Evolutionary conservation across 2,797 vertebrate genomes (phyloP).

Genomic region (Pseudocheirus occidentalis): DNA sequence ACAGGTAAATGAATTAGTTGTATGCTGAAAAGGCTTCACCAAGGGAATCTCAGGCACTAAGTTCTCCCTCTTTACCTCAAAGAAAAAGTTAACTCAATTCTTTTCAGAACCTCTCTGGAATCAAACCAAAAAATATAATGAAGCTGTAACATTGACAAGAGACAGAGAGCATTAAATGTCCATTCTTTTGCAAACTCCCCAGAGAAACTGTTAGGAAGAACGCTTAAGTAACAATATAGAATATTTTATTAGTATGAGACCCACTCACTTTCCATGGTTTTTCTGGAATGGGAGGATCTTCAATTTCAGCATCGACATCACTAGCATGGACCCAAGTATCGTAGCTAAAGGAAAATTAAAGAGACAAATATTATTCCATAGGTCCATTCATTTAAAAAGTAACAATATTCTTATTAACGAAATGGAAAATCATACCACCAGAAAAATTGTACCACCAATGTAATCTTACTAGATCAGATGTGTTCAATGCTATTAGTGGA

Average conservation of each 20-base stretch:
- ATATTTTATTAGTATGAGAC: not conserved
- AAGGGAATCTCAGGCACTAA: not conserved
- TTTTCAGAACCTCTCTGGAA: not conserved
- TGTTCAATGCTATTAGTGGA: too few species aligned
- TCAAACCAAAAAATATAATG: not conserved
- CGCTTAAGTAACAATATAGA: not conserved
- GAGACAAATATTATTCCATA: slow-evolving; percentile 39
- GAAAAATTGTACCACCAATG: not conserved
- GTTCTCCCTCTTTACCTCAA: not conserved
- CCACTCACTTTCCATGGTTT: slow-evolving; percentile 94
- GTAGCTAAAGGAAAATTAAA: slow-evolving; percentile 88
- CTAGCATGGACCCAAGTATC: slow-evolving; percentile 95
- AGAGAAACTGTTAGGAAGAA: not conserved
- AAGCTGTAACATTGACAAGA: not conserved
- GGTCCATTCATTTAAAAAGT: slow-evolving; percentile 24
- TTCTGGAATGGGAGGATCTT: slow-evolving; percentile 94
- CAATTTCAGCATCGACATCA: slow-evolving; percentile 94
- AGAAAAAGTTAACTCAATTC: not conserved
- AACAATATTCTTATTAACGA: not conserved
- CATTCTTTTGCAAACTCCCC: not conserved
- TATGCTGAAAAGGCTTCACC: not conserved
- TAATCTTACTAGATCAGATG: not conserved
- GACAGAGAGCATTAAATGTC: not conserved
- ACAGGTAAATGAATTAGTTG: not conserved
- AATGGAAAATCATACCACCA: not conserved